Evolutionary conservation across 2,797 vertebrate genomes (phyloP), one percentile per base, ranked within the genome.

Genomic region (Lophotriccus pileatus): DNA sequence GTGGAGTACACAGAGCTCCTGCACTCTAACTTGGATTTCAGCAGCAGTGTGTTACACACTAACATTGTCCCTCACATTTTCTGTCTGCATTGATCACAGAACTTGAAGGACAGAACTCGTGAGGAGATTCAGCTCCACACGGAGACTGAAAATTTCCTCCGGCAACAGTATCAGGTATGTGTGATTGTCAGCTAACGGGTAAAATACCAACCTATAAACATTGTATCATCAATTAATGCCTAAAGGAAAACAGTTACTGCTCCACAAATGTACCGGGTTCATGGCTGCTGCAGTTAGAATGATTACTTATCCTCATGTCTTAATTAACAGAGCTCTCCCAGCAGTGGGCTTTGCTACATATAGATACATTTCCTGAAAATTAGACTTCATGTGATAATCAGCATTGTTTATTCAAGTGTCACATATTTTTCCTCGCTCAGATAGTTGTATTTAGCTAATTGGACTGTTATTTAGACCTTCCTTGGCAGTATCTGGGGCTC

Each of bases 101-200:
- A 97, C 53, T 17, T 98, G 74, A 96, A 97, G 59, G 94, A 89
- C 53, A 98, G 97, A 96, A 96, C 96, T 1, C 97, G 97, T 11
- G 97, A 98, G 53, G 99, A 99, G 96, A 93, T 47, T 39, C 96
- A 96, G 58, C 87, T 97, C 94, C 98, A 99, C 14, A 23, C 9
- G 5, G 97, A 98, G 87, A 98, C 97, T 4, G 96, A 98, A 89
- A 94, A 66, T 18, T 99, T 99, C 96, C 98, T 99, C 69, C 97
- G 84, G 64, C 96, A 97, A 34, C 95, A 97, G 30, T 97, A 98
- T 15, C 73, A 97, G 97, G 99, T 99, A 62, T 24, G 97, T 97
- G 59, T 69, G 21, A 90, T 53, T 80, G 41, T 85, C 69, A 96
- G 60, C 74, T 83, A 66, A 34, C 36, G 70, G 43, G 84, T 89